Base-by-base conservation (phyloP, 2,113 vertebrate species). In the Prolemur simus region DNA sequence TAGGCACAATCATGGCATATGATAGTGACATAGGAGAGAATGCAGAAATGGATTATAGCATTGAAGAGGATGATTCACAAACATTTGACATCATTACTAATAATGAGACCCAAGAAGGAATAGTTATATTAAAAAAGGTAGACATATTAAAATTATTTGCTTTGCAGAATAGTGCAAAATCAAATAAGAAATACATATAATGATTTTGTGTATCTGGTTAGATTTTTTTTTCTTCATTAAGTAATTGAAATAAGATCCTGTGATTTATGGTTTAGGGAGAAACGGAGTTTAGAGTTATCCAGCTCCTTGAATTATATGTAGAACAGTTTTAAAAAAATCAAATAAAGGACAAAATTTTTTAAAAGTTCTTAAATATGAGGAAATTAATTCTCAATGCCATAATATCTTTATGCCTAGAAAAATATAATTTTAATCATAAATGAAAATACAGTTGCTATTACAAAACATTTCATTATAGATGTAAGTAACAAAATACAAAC, bases 81-180 rank as follows among this genome's bases (percentile, higher is more conserved):
- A 98, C 98, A 60, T 99, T 99, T 96, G 98, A 95, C 73, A 98
- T 99, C 94, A 89, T 98, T 84, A 99, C 99, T 34, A 97, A 99
- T 92, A 97, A 98, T 2, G 96, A 98, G 37, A 99, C 99, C 6
- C 99, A 99, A 96, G 99, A 99, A 98, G 99, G 99, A 64, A 98
- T 99, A 76, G 84, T 99, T 76, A 83, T 99, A 96, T 97, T 99
- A 58, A 99, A 98, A 96, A 99, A 99, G 99, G 99, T 99, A 98
- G 94, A 56, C 20, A 3, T 27, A 32, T 60, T 80, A 80, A 86
- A 63, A 27, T 32, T 42, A 86, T 58, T 95, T 88, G 8, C 0
- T 18, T 73, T n/a, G 25, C 6, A 52, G 25, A 95, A 69, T 27
- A 52, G 4, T 77, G 6, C 3, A 60, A 74, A 89, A 86, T 85